Evolutionary conservation across 2,888 invertebrate genomes (phyloP), one percentile per base, ranked within the genome.

Genomic region (Andrena camellia): DNA sequence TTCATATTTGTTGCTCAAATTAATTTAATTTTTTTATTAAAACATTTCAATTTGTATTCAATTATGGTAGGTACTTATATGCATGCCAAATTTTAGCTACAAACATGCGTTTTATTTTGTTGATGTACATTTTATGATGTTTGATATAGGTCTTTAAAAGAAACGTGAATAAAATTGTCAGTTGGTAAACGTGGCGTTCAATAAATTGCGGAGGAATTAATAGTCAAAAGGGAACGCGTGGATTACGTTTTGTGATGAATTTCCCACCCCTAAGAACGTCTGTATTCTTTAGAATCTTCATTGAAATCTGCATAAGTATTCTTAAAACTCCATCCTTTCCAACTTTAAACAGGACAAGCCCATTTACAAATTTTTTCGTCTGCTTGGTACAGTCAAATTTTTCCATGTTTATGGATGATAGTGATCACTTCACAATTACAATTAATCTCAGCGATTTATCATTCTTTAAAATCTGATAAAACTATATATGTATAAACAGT

Each of bases 141-240:
- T 57, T 31, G 2, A 2, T 13, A 1, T 10, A n/a, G n/a, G 10
- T 20, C n/a, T 66, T 77, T 3, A n/a, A 20, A 35, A 35, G 17
- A 42, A 54, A 29, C 42, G 42, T 8, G 70, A 60, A 50, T 57
- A 68, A 59, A 42, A 42, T 48, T 42, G 76, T 8, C 48, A 64
- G 60, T 80, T 70, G 48, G 57, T 50, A 70, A 66, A 60, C 79
- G 76, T 80, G 77, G 29, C 59, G n/a, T n/a, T 20, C 76, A 76
- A 80, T 76, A 70, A 69, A 76, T 80, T 70, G 59, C 57, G 29
- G 20, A 20, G 59, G n/a, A 70, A 76, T 76, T 76, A 57, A 69
- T 80, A 76, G 76, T 64, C 63, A 48, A 29, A 17, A 23, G 29
- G 4, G 35, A 52, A 52, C 35, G 66, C 50, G 48, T n/a, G 79